These are phyloP conservation scores for Macroramphosus scolopax DNA, from an alignment of 2,797 vertebrate species.

Conservation along the genomic window DNA sequence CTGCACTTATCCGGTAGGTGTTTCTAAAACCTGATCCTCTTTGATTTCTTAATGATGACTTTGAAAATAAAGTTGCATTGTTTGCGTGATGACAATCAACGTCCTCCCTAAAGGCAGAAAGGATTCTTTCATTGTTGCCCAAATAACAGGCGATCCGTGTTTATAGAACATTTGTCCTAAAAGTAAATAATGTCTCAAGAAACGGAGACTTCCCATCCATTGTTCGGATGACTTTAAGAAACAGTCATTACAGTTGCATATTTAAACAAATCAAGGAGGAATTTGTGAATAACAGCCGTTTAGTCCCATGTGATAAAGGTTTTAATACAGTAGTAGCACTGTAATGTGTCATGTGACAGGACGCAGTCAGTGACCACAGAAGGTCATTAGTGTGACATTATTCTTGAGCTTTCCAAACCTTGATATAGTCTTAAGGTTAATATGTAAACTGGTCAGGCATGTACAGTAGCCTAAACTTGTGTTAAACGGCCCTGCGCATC, in stretches of 20 bases:
- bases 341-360: not conserved
- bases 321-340: not conserved
- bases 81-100: constrained; percentile 71
- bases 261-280: too few species aligned
- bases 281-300: too few species aligned
- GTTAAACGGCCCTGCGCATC: too few species aligned
- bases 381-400: too few species aligned
- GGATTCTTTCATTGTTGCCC: constrained; percentile 76
- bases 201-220: constrained; percentile 61
- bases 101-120: constrained; percentile 67
- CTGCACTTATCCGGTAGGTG: constrained; percentile 82
- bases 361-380: too few species aligned
- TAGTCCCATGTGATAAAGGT: too few species aligned
- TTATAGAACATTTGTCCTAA: constrained; percentile 61
- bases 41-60: constrained; percentile 75
- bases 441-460: too few species aligned
- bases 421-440: too few species aligned
- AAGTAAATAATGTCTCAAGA: constrained; percentile 63
- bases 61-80: constrained; percentile 76
- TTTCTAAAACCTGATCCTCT: constrained; percentile 74
- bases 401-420: too few species aligned
- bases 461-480: too few species aligned
- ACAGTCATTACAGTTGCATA: constrained; percentile 15
- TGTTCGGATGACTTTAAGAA: constrained; percentile 41
- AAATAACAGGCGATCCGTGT: constrained; percentile 62